Evolutionary conservation across 2,113 vertebrate species (phyloP).

Genomic region (Origma solitaria): DNA sequence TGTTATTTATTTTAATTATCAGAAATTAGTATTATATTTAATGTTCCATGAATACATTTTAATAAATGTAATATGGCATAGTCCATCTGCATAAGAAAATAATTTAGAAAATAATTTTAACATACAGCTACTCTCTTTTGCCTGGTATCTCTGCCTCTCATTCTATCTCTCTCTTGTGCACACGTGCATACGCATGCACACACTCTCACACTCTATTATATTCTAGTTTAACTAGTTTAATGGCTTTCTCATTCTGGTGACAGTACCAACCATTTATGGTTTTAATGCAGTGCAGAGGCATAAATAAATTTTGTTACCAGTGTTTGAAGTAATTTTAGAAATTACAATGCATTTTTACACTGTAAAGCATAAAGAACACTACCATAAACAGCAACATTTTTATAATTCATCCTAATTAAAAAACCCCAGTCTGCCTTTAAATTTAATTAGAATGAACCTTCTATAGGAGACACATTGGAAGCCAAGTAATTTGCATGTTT

Average conservation of each 20-base stretch:
- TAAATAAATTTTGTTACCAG: neutral
- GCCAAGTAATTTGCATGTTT: constrained; percentile 47
- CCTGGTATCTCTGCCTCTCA: neutral
- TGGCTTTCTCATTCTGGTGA: neutral
- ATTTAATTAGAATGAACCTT: constrained; percentile 60
- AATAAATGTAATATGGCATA: neutral
- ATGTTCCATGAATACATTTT: constrained; percentile 27
- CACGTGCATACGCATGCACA: rapidly evolving
- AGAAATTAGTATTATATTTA: neutral
- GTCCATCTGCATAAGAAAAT: neutral
- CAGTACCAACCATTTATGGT: neutral
- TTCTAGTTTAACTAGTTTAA: neutral
- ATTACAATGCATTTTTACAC: constrained; percentile 19
- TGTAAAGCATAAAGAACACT: constrained; percentile 10
- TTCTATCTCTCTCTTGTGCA: rapidly evolving
- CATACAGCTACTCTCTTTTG: neutral
- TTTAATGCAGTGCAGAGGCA: neutral
- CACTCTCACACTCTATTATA: neutral
- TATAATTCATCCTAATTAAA: constrained; percentile 61
- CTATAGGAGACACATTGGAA: constrained; percentile 11
- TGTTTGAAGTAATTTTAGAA: constrained; percentile 17
- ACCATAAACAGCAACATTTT: constrained; percentile 38
- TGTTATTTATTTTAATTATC: constrained; percentile 6
- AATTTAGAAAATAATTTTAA: neutral
- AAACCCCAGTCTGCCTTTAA: constrained; percentile 24